Evolutionary conservation across 2,113 vertebrate species (phyloP), one percentile per base, ranked within the genome.

Genomic region (Brienomyrus brachyistius): DNA sequence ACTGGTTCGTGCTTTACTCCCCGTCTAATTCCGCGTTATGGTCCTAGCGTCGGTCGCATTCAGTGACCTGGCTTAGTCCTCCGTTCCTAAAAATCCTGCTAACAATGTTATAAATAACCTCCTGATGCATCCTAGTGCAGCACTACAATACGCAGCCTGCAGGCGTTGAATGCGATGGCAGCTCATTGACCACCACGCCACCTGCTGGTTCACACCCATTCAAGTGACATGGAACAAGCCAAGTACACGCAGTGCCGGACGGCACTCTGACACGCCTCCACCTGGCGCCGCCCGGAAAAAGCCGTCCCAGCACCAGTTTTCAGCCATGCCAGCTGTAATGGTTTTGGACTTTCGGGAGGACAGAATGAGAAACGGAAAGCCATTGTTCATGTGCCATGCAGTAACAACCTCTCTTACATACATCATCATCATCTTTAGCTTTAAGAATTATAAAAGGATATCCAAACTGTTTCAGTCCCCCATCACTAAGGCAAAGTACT

Each of bases 141-240:
- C 17, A 43, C 5, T 19, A 43, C 70, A 19, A 43, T 19, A 77
- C 35, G 15, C 31, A 87, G 59, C 59, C 82, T 43, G n/a, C 70
- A 77, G 70, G 35, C 5, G 0, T 80, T 15, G 51, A 89, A 70
- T 74, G 74, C 51, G 23, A 27, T 45, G 10, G 50, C 83, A 84
- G 45, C 82, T 84, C 82, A 23, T 84, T 84, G 40, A 84, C 45
- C 82, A 84, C 82, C 23, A n/a, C 43, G 45, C 82, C 82, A n/a
- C 82, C 45, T 84, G 43, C 82, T 48, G 82, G 82, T 84, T 84
- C 82, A 84, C 45, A 84, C 45, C 43, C 21, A 84, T 84, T 84
- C 8, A n/a, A n/a, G 82, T 47, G 40, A 10, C 45, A 19, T 35
- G 6, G 74, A 35, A 40, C 74, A 19, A 19, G 31, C 74, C 35